Evolutionary conservation across 2,888 invertebrate species (phyloP), one percentile per base, ranked within the genome.

Genomic region (Branchellion lobata): DNA sequence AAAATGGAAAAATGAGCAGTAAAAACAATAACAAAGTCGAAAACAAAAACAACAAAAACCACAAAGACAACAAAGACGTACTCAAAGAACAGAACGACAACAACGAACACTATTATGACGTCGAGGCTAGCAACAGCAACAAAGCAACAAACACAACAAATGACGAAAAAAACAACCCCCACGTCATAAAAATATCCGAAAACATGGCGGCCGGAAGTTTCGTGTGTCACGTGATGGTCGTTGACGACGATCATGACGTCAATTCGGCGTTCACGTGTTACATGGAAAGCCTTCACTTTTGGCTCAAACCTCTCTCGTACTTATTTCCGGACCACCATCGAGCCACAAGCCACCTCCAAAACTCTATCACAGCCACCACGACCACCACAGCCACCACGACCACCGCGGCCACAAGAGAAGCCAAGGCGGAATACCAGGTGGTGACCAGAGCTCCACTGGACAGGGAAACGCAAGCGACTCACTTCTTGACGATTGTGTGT

Each of bases 261-360:
- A 93, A 94, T 88, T 92, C 93, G 77, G 91, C 92, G 83, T 90
- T 95, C 81, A 91, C 92, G 80, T 96, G 96, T 89, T 79, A 74
- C 14, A 74, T 82, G 47, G 57, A 73, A 29, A 36, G 71, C 71
- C 75, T 47, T 27, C 71, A 73, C 69, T 77, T 77, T 65, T 53
- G 53, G 18, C 65, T 77, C 21, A 77, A 77, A 65, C 33, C 53
- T 33, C 65, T 77, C 18, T 36, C 77, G 1, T 34, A 29, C 21
- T 31, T 57, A 14, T 51, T 75, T 27, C 65, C 29, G 3, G 5
- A 5, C 65, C 3, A 29, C 65, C 73, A 73, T 18, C 71, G n/a
- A 33, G 34, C n/a, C 29, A n/a, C n/a, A n/a, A 34, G 73, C 33
- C 36, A 34, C 33, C 24, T 24, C 21, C 14, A 57, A 18, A 24